Conservation (phyloP, 2,888 invertebrate species). For the Epistrophella euchroma region DNA sequence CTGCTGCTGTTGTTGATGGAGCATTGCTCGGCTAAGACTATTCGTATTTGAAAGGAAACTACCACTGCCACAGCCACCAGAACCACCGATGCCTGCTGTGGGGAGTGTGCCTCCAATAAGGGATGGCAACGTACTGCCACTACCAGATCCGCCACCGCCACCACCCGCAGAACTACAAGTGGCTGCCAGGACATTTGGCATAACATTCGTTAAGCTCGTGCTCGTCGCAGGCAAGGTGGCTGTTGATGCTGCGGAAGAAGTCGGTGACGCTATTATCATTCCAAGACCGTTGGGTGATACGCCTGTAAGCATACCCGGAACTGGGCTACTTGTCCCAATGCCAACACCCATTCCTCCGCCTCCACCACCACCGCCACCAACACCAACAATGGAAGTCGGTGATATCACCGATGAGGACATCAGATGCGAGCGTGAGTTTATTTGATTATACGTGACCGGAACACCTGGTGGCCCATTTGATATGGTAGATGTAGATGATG, state of each 20-base stretch:
- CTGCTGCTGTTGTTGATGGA: constrained; percentile 76
- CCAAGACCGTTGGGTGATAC: constrained; percentile 69
- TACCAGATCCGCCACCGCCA: constrained; percentile 30
- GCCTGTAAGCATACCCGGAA: constrained; percentile 59
- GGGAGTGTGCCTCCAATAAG: constrained; percentile 80
- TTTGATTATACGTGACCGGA: constrained; percentile 83
- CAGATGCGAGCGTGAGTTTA: constrained; percentile 82
- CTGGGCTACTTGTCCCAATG: constrained; percentile 77
- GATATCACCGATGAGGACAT: constrained; percentile 79
- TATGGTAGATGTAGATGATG: constrained; percentile 63
- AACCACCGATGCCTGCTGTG: constrained; percentile 80
- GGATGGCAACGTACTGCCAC: constrained; percentile 70
- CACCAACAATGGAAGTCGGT: constrained; percentile 78
- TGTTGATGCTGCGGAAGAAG: constrained; percentile 80
- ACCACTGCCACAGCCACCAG: constrained; percentile 79
- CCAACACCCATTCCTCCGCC: constrained; percentile 78
- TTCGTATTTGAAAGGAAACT: constrained; percentile 65
- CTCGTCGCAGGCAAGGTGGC: constrained; percentile 79
- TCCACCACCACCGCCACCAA: constrained; percentile 78
- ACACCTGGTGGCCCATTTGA: constrained; percentile 77
- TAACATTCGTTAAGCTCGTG: constrained; percentile 75
- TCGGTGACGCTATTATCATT: constrained; percentile 80
- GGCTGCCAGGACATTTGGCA: constrained; percentile 77
- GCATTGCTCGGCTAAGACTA: constrained; percentile 70
- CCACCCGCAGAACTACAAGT: constrained; percentile 69